phyloP scores from a whole-genome alignment of 37 sponge, comb jelly and placozoan genomes.

The Agelas oroides region DNA sequence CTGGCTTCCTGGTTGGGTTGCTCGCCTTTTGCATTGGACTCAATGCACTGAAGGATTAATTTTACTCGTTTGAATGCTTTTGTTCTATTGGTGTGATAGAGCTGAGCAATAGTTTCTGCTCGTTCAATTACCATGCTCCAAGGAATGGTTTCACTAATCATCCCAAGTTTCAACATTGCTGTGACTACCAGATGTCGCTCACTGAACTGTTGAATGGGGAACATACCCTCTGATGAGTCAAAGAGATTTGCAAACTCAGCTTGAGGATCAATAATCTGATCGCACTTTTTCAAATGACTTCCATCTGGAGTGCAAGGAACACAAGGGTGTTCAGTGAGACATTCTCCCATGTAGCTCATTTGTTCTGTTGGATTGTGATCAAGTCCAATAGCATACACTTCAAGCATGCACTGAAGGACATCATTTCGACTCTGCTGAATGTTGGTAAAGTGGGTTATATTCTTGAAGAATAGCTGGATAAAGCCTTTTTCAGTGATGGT shows the following conservation, averaged over 20 bases:
- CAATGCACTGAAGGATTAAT: conserved; percentile 7
- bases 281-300: conserved; percentile 1
- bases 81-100: background rate
- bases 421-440: background rate
- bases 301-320: conserved; percentile 74
- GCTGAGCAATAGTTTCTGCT: conserved; percentile 2
- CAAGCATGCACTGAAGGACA: conserved; percentile 20
- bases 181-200: background rate
- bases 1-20: background rate
- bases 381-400: background rate
- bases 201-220: conserved; percentile 33
- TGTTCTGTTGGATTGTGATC: background rate
- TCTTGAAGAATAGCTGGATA: background rate
- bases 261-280: conserved; percentile 30
- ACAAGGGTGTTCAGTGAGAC: conserved; percentile 14
- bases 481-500: conserved; percentile 14
- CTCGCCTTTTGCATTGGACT: background rate
- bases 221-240: conserved; percentile 35
- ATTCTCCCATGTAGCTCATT: background rate
- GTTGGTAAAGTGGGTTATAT: background rate
- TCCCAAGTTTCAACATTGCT: conserved; percentile 40
- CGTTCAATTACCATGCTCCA: conserved; percentile 37
- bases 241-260: conserved; percentile 32
- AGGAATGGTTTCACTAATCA: conserved; percentile 21
- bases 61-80: conserved; percentile 46